Evolutionary conservation across 2,888 invertebrate genomes (phyloP).

Genomic region (Andrena trimmerana): DNA sequence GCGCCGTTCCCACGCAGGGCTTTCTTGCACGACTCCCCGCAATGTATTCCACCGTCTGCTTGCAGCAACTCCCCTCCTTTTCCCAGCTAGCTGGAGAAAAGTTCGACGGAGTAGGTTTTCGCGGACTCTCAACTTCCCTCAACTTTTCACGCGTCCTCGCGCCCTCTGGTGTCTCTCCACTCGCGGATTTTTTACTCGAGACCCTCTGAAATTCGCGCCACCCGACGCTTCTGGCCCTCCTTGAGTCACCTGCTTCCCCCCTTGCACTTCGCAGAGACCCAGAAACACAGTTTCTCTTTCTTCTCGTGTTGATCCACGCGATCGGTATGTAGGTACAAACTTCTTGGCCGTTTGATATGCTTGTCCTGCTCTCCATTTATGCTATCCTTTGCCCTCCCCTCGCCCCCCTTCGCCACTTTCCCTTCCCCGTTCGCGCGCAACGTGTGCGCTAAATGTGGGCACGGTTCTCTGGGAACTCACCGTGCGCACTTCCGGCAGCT

Average conservation of each 20-base stretch:
- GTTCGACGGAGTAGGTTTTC: background rate
- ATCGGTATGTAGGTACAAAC: conserved; percentile 11
- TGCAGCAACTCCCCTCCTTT: background rate
- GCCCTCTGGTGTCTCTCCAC: background rate
- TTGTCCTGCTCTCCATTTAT: conserved; percentile 36
- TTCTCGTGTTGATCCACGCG: conserved; percentile 16
- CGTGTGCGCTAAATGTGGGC: background rate
- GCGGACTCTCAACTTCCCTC: background rate
- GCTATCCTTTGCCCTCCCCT: conserved; percentile 4
- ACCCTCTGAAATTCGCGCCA: background rate
- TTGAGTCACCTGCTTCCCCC: background rate
- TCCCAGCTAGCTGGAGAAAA: background rate
- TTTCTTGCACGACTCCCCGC: background rate
- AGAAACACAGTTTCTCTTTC: conserved; percentile 1
- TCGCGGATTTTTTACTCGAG: no score
- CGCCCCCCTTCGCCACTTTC: background rate
- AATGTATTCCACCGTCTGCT: background rate
- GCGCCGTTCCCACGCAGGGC: background rate
- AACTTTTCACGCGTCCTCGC: conserved; percentile 6
- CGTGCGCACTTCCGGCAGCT: background rate
- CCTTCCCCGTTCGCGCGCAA: background rate
- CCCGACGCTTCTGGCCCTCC: background rate
- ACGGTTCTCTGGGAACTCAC: background rate
- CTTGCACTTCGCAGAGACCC: background rate
- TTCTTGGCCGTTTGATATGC: conserved; percentile 61